Evolutionary conservation across 2,888 invertebrate species (phyloP), one percentile per base, ranked within the genome.

Genomic region (Mythimna vitellina): DNA sequence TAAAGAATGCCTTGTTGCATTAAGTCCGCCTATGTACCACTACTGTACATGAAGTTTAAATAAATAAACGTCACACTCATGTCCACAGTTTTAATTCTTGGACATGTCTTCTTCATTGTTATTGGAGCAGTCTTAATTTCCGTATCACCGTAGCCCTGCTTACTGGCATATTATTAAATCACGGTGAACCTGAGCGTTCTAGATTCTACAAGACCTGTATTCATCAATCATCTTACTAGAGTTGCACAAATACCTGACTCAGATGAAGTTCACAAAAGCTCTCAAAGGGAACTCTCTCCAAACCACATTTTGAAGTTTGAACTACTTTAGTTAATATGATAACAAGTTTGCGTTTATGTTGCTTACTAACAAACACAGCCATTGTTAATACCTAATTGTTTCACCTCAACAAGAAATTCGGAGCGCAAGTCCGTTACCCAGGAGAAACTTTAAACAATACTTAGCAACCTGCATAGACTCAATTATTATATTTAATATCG

Each of bases 401-500:
- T 65, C 60, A 65, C 14, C 9, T 14, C 54, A 82, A 72, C 78
- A 51, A 72, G 46, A 68, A 65, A 68, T 68, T 77, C 14, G 49
- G 58, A 54, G 12, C 54, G 54, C 54, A 35, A 56, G 17, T 46
- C 67, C 29, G 54, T 62, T 70, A 81, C n/a, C n/a, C 35, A 35
- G 14, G 46, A 53, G 46, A 65, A 71, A 67, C 32, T 76, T n/a
- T 53, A 51, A 63, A 58, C 68, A 68, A 78, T 66, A 60, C 56
- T 29, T 54, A 82, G 32, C 65, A 57, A 29, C 49, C 20, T 70
- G 56, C 57, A 42, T 49, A 57, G 17, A 73, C 56, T 63, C 60
- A 72, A 74, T 65, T 65, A 81, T 73, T 81, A 62, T 81, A 72
- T 70, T 84, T 84, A 82, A 78, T 81, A 73, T 53, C 61, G 64